These are phyloP conservation scores for Herminia tarsipennalis DNA, from an alignment of 2,888 invertebrate genomes.

Conservation along the genomic window DNA sequence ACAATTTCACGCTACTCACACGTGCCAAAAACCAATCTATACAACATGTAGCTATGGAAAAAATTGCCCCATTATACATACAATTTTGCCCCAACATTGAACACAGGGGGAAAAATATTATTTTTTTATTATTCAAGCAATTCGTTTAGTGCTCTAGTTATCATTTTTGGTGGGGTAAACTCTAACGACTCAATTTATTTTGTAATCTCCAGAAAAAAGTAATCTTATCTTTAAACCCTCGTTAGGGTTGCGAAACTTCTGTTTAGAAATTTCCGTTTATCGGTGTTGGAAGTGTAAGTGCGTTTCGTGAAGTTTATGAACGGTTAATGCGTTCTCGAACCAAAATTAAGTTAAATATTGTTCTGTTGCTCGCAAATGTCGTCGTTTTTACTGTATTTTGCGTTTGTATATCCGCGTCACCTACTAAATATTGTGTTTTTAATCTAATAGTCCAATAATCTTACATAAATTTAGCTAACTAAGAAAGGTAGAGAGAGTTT, in stretches of 20 bases:
- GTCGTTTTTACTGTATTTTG: no score
- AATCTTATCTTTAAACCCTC: constrained; percentile 35
- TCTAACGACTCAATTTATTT: constrained; percentile 36
- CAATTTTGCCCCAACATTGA: constrained; percentile 9
- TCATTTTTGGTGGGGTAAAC: constrained; percentile 29
- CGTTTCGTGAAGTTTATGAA: no score
- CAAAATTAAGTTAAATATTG: no score
- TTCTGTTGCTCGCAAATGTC: no score
- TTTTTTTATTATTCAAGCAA: constrained; percentile 20
- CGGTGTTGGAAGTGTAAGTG: constrained; percentile 2
- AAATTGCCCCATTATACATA: no score
- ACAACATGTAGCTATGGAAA: neutral
- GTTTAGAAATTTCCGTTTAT: constrained; percentile 7
- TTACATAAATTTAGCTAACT: no score
- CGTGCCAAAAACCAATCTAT: constrained; percentile 10
- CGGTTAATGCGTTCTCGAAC: no score
- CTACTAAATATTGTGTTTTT: no score
- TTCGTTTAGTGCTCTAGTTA: constrained; percentile 31
- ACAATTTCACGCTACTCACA: constrained; percentile 7
- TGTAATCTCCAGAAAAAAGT: constrained; percentile 36
- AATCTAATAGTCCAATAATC: no score
- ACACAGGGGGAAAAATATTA: constrained; percentile 10
- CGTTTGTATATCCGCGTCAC: no score
- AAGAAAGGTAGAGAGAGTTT: no score
- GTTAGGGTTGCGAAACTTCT: constrained; percentile 14